Base-by-base conservation (phyloP, 2,797 vertebrate genomes). In the Philypnodon macrostomus region DNA sequence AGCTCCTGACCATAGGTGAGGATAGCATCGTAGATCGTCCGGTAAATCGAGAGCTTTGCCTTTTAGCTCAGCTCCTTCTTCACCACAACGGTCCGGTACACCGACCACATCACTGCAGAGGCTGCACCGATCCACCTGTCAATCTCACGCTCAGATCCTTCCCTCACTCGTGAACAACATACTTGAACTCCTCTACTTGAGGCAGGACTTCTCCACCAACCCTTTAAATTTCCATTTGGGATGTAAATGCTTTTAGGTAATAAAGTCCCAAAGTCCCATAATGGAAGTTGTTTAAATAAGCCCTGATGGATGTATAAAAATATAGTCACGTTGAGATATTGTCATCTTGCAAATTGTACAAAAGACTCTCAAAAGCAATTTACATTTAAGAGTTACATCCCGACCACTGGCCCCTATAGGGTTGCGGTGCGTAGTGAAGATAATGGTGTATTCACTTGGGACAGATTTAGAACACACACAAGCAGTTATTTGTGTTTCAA, bases 241-340 rank as follows among this genome's bases (percentile, higher is more conserved):
- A 61, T 47, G 47, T 61, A 56, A 65, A 68, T 53, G 61, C 72
- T 57, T 64, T 57, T 1, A 47, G 29, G 41, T 54, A 14, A 44
- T 53, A 12, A 56, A 69, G 52, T 49, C 54, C 11, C 16, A 58
- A 59, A 68, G n/a, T 58, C 24, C 21, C n/a, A 44, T 64, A 44
- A 44, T 19, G 47, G 14, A 17, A 16, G 7, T 57, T 37, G 2
- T 46, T 59, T 17, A 38, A 6, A 38, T n/a, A 16, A 32, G 1
- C 15, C 11, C 12, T 15, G 33, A 13, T 15, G 27, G 41, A 44
- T 17, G 31, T 30, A 15, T 8, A 9, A 4, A 12, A 4, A 23
- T 14, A 9, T 13, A 8, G 7, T 47, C 33, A 27, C 46, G 36
- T 42, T 49, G 3, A 4, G 7, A 7, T 46, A 54, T 52, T 47